Evolutionary conservation across 1,140 invertebrate genomes (phyloP).

Genomic region (Caenorhabditis brenneri): DNA sequence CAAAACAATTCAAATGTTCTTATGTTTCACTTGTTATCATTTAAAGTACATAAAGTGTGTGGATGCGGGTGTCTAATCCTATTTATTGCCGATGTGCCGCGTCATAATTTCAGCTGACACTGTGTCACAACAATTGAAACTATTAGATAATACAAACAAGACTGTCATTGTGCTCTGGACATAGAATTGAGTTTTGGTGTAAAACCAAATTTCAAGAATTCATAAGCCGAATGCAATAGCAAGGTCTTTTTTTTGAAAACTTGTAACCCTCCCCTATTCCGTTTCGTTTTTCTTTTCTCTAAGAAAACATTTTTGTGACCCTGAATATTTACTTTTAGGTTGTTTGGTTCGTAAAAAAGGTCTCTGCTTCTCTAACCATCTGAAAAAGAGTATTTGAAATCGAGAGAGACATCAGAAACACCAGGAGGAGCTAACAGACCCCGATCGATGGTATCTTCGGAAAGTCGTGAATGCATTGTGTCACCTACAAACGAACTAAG

Average conservation of each 20-base stretch:
- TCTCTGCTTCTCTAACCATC: background rate
- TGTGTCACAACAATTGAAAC: constrained; percentile 2
- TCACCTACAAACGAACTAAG: constrained; percentile 26
- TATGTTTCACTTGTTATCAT: background rate
- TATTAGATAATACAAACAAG: background rate
- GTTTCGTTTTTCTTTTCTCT: background rate
- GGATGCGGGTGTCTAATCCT: background rate
- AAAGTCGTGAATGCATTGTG: constrained; percentile 37
- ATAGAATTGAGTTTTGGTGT: background rate
- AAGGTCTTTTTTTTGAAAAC: background rate
- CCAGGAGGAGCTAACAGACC: constrained; percentile 9
- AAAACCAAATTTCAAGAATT: too few species aligned
- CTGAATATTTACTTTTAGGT: constrained; percentile 34
- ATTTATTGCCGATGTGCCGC: constrained; percentile 15
- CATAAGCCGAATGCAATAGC: too few species aligned
- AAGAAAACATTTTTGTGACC: constrained; percentile 23
- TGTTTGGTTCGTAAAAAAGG: constrained; percentile 39
- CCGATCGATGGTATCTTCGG: constrained; percentile 33
- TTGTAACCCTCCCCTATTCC: too few species aligned
- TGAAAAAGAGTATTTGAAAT: background rate
- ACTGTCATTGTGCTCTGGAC: background rate
- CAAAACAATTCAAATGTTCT: too few species aligned
- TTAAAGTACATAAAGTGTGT: constrained; percentile 1
- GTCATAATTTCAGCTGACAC: constrained; percentile 23
- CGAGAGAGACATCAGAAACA: background rate